These are phyloP conservation scores for Gerosis bhagava DNA, from an alignment of 2,888 invertebrate genomes.

Conservation along the genomic window DNA sequence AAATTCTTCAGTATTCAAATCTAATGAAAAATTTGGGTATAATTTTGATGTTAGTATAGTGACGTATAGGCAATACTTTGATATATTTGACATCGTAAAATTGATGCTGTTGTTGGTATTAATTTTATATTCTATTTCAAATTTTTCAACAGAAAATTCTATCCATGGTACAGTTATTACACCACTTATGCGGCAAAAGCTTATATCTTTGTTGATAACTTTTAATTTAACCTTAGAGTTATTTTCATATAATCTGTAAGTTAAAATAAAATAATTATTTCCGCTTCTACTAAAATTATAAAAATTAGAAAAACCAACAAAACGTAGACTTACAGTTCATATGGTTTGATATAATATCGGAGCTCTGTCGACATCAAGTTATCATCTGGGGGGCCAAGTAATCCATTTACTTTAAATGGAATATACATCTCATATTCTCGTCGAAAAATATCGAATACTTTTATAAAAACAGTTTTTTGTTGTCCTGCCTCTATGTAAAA, in stretches of 20 bases:
- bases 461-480: constrained; percentile 61
- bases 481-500: constrained; percentile 61
- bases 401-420: constrained; percentile 81
- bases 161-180: constrained; percentile 72
- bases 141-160: constrained; percentile 59
- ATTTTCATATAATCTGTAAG: constrained; percentile 62
- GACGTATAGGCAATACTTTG: constrained; percentile 58
- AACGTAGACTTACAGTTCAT: constrained; percentile 65
- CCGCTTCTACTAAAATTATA: too few relatives aligned
- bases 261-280: constrained; percentile 16
- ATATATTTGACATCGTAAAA: constrained; percentile 67
- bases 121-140: constrained; percentile 56
- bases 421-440: constrained; percentile 81
- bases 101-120: constrained; percentile 47
- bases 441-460: constrained; percentile 60
- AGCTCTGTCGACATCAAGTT: constrained; percentile 54
- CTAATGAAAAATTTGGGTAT: constrained; percentile 56
- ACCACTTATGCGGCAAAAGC: constrained; percentile 60
- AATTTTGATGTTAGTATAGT: constrained; percentile 60
- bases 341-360: constrained; percentile 54
- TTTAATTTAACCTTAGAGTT: constrained; percentile 62
- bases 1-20: constrained; percentile 46
- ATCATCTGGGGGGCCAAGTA: constrained; percentile 79
- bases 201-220: constrained; percentile 59
- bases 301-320: too few relatives aligned